Conservation (phyloP, 2,113 vertebrate genomes). For the Crypturellus undulatus region DNA sequence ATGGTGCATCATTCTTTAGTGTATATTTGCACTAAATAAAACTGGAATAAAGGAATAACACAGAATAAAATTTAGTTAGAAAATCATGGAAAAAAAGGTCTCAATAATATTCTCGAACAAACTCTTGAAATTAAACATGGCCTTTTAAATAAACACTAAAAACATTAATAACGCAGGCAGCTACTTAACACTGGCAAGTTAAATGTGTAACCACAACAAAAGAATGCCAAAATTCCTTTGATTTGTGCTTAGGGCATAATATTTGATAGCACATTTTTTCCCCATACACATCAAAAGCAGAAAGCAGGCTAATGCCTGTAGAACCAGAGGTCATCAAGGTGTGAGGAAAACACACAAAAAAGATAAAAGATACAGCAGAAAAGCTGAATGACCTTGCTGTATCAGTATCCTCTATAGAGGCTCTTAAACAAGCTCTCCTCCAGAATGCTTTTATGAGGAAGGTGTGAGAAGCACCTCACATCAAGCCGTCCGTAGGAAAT, state of each 20-base stretch:
- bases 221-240: background rate
- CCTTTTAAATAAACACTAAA: background rate
- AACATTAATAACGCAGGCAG: background rate
- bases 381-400: background rate
- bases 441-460: background rate
- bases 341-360: background rate
- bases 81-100: background rate
- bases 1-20: background rate
- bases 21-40: background rate
- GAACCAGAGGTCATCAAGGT: background rate
- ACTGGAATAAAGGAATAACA: background rate
- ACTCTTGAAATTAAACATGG: background rate
- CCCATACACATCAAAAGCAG: background rate
- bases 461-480: background rate
- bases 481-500: background rate
- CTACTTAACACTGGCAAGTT: background rate
- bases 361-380: background rate
- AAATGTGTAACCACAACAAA: background rate
- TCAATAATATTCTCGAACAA: background rate
- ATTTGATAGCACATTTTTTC: background rate
- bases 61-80: background rate
- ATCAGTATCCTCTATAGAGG: background rate
- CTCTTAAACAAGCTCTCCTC: background rate
- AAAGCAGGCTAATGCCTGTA: background rate
- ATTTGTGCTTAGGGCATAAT: background rate